phyloP scores from a whole-genome alignment of 2,113 vertebrate species.

The Gobio gobio region DNA sequence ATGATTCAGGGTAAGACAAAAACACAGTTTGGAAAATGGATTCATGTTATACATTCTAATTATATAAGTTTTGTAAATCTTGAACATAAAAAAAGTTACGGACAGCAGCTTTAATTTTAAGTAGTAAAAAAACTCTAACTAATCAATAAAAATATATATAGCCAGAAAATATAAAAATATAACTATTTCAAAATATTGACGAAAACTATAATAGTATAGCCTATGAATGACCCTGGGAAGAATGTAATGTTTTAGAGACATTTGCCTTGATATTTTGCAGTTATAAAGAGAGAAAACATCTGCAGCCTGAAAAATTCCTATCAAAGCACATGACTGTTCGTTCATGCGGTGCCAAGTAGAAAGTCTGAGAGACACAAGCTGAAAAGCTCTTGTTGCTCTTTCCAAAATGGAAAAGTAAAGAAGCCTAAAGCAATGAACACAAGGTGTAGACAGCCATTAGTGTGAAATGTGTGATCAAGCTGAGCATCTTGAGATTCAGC shows the following conservation, averaged over 20 bases:
- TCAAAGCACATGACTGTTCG: slow-evolving; percentile 28
- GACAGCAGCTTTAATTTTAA: no score
- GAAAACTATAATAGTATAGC: no score
- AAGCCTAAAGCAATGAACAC: not conserved
- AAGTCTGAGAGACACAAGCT: slow-evolving; percentile 7
- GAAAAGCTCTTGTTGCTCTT: not conserved
- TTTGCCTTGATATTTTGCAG: not conserved
- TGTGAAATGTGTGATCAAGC: slow-evolving; percentile 11
- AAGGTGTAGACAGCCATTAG: slow-evolving; percentile 5
- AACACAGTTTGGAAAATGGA: no score
- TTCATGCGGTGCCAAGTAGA: slow-evolving; percentile 32
- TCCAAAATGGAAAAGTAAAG: slow-evolving; percentile 20
- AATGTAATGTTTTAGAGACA: not conserved
- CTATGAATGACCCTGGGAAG: no score
- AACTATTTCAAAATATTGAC: no score
- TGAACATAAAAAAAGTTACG: no score
- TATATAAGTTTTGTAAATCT: no score
- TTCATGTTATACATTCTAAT: no score
- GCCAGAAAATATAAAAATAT: no score
- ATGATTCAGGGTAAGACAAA: no score
- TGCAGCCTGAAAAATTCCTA: slow-evolving; percentile 12
- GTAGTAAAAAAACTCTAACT: no score
- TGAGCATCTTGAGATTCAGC: not conserved
- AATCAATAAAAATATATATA: no score
- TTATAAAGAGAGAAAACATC: slow-evolving; percentile 34